A percentile compares a stretch with the other conserved stretches of the same genome.
These are phyloP conservation scores for Balearica regulorum DNA, from an alignment of 2,797 vertebrate species.

Conservation along the genomic window DNA sequence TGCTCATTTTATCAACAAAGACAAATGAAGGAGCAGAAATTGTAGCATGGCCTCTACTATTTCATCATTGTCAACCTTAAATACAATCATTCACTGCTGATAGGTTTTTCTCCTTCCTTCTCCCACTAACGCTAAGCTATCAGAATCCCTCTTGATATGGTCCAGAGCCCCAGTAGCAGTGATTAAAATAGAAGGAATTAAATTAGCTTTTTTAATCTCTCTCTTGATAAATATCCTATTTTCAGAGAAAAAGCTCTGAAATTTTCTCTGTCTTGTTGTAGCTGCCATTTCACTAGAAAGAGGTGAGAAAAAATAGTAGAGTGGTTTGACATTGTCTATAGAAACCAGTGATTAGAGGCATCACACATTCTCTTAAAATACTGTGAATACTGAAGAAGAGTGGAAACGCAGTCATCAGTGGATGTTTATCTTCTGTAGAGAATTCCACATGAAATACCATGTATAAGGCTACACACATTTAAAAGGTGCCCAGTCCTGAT, in stretches of 20 bases:
- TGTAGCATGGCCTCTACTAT: constrained; percentile 51
- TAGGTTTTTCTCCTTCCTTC: not conserved
- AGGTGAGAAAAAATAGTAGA: not conserved
- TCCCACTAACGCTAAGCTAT: not conserved
- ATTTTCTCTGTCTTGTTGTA: not conserved
- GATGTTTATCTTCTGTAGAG: not conserved
- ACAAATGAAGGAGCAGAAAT: constrained; percentile 77
- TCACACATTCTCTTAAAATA: not conserved
- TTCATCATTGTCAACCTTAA: constrained; percentile 78
- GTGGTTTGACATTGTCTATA: not conserved
- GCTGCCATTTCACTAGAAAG: not conserved
- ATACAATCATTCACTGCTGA: constrained; percentile 77
- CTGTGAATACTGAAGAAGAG: not conserved
- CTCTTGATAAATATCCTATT: not conserved
- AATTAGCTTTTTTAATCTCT: constrained; percentile 16
- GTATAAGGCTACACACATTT: not conserved
- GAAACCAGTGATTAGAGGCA: not conserved
- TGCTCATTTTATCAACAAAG: constrained; percentile 77
- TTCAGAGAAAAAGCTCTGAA: not conserved
- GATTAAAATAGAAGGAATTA: not conserved
- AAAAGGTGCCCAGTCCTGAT: not conserved
- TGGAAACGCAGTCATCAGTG: not conserved
- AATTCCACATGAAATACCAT: not conserved
- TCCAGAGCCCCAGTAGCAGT: not conserved
- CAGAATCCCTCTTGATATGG: constrained; percentile 1